A percentile compares a stretch with the other conserved stretches of the same genome.
phyloP scores from a whole-genome alignment of 2,797 vertebrate species.

The Danio aesculapii region DNA sequence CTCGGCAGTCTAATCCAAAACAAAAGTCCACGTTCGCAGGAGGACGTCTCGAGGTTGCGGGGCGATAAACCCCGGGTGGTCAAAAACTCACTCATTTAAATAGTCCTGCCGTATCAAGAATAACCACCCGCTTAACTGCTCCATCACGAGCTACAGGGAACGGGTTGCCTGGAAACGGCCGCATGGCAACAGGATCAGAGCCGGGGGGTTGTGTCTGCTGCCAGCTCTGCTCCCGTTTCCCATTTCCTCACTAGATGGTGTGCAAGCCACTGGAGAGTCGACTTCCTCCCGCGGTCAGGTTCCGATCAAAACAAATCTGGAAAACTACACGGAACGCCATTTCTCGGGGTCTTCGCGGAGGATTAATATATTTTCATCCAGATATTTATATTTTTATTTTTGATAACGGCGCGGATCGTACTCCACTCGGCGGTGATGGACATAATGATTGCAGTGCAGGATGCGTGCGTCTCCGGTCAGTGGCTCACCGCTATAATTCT shows the following conservation, averaged over 20 bases:
- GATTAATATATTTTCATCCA: constrained; percentile 65
- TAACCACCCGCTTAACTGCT: constrained; percentile 77
- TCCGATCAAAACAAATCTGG: constrained; percentile 76
- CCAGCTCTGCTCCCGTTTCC: constrained; percentile 87
- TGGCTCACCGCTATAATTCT: constrained; percentile 92
- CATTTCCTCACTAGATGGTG: constrained; percentile 94
- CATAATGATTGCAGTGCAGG: constrained; percentile 93
- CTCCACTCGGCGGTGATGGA: constrained; percentile 87
- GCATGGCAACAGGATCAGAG: constrained; percentile 98
- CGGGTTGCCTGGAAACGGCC: constrained; percentile 98
- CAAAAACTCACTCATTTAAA: constrained; percentile 64
- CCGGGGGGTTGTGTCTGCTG: constrained; percentile 91
- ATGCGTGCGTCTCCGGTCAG: constrained; percentile 94
- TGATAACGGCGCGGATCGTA: constrained; percentile 69
- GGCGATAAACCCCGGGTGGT: constrained; percentile 12
- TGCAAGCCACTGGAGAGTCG: constrained; percentile 88
- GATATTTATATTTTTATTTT: constrained; percentile 50
- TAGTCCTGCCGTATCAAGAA: constrained; percentile 72
- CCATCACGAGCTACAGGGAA: constrained; percentile 87
- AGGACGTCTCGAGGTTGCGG: constrained; percentile 17
- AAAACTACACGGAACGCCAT: constrained; percentile 73
- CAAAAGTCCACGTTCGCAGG: constrained; percentile 12
- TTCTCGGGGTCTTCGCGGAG: constrained; percentile 71
- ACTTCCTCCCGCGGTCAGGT: constrained; percentile 77
- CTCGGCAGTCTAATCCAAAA: constrained; percentile 11